These are phyloP conservation scores for Lepidurus couesii DNA, from an alignment of 1,140 invertebrate genomes.

Conservation along the genomic window DNA sequence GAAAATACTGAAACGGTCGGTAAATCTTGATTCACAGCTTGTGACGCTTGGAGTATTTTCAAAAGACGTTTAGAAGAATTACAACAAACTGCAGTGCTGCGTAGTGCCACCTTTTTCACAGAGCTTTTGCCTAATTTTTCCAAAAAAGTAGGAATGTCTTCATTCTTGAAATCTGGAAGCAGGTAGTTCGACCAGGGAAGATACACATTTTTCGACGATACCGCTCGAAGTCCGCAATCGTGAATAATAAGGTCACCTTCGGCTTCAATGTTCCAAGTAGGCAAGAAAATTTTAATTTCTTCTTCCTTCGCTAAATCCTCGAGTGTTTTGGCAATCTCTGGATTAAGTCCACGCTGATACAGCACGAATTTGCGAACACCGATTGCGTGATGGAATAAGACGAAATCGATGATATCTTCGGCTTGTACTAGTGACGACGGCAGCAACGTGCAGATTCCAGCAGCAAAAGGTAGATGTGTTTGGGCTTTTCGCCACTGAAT, in stretches of 20 bases:
- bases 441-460: background rate
- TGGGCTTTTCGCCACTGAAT: background rate
- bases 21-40: background rate
- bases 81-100: slow-evolving; percentile 1
- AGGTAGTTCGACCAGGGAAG: background rate
- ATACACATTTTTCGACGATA: background rate
- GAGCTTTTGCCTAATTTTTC: slow-evolving; percentile 8
- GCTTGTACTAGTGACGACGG: background rate
- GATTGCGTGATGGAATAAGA: slow-evolving; percentile 25
- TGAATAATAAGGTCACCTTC: slow-evolving; percentile 9
- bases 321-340: slow-evolving; percentile 13
- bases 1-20: background rate
- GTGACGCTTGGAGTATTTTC: background rate
- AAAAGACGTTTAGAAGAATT: background rate
- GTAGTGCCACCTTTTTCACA: background rate
- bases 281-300: background rate
- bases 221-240: background rate
- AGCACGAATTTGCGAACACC: slow-evolving; percentile 27
- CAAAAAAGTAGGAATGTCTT: slow-evolving; percentile 23
- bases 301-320: background rate
- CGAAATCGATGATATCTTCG: slow-evolving; percentile 29
- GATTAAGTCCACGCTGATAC: slow-evolving; percentile 28
- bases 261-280: slow-evolving; percentile 22
- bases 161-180: slow-evolving; percentile 16
- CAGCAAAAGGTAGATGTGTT: background rate